Base-by-base conservation (phyloP, 1,140 invertebrate genomes). In the Anthonomus grandis region DNA sequence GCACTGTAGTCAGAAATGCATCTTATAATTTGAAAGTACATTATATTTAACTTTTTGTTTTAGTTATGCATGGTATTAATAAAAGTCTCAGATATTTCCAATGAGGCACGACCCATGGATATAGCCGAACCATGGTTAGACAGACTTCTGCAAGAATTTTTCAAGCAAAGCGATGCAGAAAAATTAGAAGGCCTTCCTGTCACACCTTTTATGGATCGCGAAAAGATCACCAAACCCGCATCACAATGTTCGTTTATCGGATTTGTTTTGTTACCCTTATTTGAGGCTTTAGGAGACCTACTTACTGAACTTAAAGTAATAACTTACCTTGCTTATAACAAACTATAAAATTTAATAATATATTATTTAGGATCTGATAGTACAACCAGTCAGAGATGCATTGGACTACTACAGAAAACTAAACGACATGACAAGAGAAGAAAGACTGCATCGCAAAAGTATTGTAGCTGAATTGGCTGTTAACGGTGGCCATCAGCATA, bases 121-220 rank as follows among this genome's bases (percentile, higher is more conserved):
- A 88, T 91, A 15, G 88, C 90, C 4, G 89, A 91, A 62, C 88
- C 88, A 0, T 93, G 90, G 90, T 71, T 92, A 39, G 90, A 92
- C 59, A 84, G 85, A 59, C 75, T 93, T 6, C 75, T 92, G 17
- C 76, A 89, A 69, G 86, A 90, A 68, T 90, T 89, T 68, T 90
- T 89, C 66, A 86, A 86, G 59, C 87, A 92, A 76, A 90, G 87
- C 69, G 90, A 91, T 58, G 83, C 86, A 5, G 90, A 93, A 68
- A 92, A 92, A 69, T 76, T 88, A 34, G 87, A 91, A 71, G 89
- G 90, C 6, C 76, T 93, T 52, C 89, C 90, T 1, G 89, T 92
- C 1, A 90, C 90, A 5, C 89, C 90, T 0, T 93, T 92, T 68
- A 93, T 93, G 90, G 90, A 93, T 70, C 79, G 89, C n/a, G 89